Evolutionary conservation across 1,140 invertebrate genomes (phyloP), one percentile per base, ranked within the genome.

Genomic region (Leptonema lineaticorne): DNA sequence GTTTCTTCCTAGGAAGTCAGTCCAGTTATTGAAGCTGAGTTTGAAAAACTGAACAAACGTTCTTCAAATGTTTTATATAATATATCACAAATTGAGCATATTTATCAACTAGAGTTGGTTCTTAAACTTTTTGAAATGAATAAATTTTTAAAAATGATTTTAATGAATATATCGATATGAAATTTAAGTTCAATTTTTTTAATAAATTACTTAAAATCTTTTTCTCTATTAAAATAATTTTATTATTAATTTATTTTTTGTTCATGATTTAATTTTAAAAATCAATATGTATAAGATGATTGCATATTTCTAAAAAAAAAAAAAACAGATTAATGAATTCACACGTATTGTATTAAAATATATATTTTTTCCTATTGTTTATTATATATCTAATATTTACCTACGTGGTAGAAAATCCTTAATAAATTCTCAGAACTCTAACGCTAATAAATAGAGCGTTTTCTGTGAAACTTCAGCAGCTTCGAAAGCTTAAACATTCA

Each of bases 401-500:
- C 62, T 64, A 46, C 62, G 37, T 64, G 62, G 62, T 64, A 45
- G 62, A 64, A n/a, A 37, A 50, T 50, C 62, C 27, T 64, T 64
- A 50, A 50, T 64, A 64, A 29, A 28, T 64, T 64, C 46, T 24
- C 2, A 30, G 62, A 64, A 64, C n/a, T 5, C 7, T 5, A 45
- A 41, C n/a, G 11, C 16, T 28, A 20, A 24, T 11, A 45, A 41
- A 24, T n/a, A 30, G 8, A n/a, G 45, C 3, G 37, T 64, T 63
- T 28, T 50, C 62, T 8, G 22, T 50, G 45, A 48, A 24, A 27
- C 27, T 18, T 28, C 29, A 64, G 45, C 24, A 64, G 46, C 59
- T n/a, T 11, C 28, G 27, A 59, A 37, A 26, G 37, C 62, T 50
- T 64, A 64, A 62, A 62, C 45, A 62, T 41, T 24, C 22, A 5